Conservation (phyloP, 1,140 invertebrate species). For the Hylaeus anthracinus region DNA sequence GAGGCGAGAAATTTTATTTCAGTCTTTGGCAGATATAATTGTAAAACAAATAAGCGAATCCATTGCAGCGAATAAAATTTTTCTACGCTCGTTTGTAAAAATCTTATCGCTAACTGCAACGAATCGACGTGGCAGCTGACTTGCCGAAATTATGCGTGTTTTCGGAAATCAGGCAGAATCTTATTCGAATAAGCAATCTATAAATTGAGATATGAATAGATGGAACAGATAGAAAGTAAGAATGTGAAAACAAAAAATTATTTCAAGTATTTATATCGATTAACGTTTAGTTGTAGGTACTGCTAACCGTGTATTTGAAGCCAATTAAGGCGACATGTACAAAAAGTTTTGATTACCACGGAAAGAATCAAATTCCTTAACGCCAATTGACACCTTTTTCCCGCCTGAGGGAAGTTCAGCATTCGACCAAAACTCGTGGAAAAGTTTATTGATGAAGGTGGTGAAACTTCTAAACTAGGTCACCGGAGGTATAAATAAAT, state of each 20-base stretch:
- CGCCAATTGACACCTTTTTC: conserved; percentile 19
- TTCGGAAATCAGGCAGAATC: no score
- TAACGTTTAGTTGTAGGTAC: neutral
- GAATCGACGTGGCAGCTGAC: neutral
- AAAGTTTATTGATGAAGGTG: conserved; percentile 41
- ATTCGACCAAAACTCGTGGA: neutral
- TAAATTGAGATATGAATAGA: no score
- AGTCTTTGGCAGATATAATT: conserved; percentile 1
- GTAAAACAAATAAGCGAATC: neutral
- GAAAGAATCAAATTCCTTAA: conserved; percentile 21
- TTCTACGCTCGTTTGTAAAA: neutral
- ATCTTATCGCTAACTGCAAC: neutral
- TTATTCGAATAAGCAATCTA: no score
- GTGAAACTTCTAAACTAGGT: conserved; percentile 36
- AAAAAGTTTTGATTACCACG: conserved; percentile 2
- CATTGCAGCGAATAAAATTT: neutral
- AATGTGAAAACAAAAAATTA: no score
- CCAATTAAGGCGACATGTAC: neutral
- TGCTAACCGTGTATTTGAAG: neutral
- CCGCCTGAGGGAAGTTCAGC: conserved; percentile 23
- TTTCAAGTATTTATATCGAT: neutral
- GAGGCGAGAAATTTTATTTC: neutral
- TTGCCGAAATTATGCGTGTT: no score
- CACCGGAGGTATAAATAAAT: conserved; percentile 37
- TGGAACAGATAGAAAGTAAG: neutral